A percentile compares a stretch with the other conserved stretches of the same genome.
Conservation (phyloP, 1,140 invertebrate genomes). For the Drosophila bifasciata region DNA sequence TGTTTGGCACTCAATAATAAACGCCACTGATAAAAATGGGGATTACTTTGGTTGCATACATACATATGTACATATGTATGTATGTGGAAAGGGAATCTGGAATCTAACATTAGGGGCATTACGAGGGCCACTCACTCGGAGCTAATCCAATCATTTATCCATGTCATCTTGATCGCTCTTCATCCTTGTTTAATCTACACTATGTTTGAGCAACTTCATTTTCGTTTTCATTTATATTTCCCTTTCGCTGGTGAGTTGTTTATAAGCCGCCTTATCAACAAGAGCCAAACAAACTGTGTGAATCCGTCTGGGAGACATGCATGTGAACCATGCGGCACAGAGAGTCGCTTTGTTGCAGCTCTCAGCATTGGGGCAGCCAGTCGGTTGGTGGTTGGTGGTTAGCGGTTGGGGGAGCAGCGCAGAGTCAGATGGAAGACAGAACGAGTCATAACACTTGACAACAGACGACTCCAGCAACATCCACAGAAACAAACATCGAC, state of each 20-base stretch:
- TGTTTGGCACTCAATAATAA: conserved; percentile 61
- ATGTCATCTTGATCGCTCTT: conserved; percentile 24
- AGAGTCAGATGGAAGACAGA: conserved; percentile 29
- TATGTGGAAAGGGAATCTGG: conserved; percentile 29
- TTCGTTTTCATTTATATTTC: conserved; percentile 33
- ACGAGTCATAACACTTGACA: conserved; percentile 81
- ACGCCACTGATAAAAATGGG: conserved; percentile 46
- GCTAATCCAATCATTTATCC: conserved; percentile 42
- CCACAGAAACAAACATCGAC: conserved; percentile 40
- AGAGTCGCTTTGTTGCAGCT: conserved; percentile 64
- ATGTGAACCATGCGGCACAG: conserved; percentile 40
- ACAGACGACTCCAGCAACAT: conserved; percentile 39
- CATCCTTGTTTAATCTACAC: conserved; percentile 32
- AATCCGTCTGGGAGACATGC: conserved; percentile 60
- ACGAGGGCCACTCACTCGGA: background rate
- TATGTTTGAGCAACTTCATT: conserved; percentile 36
- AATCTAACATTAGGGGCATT: conserved; percentile 18
- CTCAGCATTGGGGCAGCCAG: background rate
- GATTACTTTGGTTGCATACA: background rate
- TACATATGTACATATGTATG: too few relatives aligned
- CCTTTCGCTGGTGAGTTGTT: conserved; percentile 56
- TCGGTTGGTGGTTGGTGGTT: too few relatives aligned
- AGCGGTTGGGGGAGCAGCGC: conserved; percentile 6
- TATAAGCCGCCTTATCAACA: conserved; percentile 60
- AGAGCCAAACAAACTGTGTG: conserved; percentile 36